Evolutionary conservation across 2,797 vertebrate species (phyloP).

Genomic region (Pempheris klunzingeri): DNA sequence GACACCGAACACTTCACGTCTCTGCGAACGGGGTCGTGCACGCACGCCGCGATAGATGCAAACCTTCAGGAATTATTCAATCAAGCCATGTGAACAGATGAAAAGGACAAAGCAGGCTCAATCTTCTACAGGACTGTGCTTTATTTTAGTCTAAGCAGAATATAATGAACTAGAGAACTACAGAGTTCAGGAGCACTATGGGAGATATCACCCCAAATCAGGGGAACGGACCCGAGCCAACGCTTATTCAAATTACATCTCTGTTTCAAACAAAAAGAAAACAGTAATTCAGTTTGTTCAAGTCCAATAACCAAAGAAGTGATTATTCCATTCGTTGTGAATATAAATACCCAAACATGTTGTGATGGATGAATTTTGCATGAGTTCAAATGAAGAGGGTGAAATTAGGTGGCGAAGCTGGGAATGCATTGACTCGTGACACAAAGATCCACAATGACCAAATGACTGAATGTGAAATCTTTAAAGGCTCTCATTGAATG

Average conservation of each 20-base stretch:
- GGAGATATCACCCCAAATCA: constrained; percentile 83
- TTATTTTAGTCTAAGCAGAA: constrained; percentile 92
- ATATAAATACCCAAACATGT: constrained; percentile 68
- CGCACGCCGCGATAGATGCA: constrained; percentile 37
- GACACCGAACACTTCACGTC: constrained; percentile 67
- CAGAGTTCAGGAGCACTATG: constrained; percentile 90
- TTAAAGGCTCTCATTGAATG: constrained; percentile 81
- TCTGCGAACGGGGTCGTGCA: constrained; percentile 52
- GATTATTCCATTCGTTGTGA: constrained; percentile 65
- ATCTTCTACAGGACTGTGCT: constrained; percentile 91
- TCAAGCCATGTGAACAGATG: constrained; percentile 55
- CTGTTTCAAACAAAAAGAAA: constrained; percentile 81
- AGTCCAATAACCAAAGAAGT: constrained; percentile 71
- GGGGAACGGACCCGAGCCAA: constrained; percentile 84
- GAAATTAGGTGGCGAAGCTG: constrained; percentile 77
- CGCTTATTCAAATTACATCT: constrained; percentile 87
- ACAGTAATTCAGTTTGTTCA: constrained; percentile 74
- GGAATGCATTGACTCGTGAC: constrained; percentile 75
- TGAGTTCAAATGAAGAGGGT: constrained; percentile 66
- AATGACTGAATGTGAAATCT: constrained; percentile 66
- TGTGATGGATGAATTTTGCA: constrained; percentile 61
- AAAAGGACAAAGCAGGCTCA: constrained; percentile 75
- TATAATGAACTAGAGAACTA: constrained; percentile 92
- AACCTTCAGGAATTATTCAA: constrained; percentile 62
- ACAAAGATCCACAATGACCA: constrained; percentile 63